These are phyloP conservation scores for Periophthalmus modestus DNA, from an alignment of 2,113 vertebrate species.

Conservation along the genomic window DNA sequence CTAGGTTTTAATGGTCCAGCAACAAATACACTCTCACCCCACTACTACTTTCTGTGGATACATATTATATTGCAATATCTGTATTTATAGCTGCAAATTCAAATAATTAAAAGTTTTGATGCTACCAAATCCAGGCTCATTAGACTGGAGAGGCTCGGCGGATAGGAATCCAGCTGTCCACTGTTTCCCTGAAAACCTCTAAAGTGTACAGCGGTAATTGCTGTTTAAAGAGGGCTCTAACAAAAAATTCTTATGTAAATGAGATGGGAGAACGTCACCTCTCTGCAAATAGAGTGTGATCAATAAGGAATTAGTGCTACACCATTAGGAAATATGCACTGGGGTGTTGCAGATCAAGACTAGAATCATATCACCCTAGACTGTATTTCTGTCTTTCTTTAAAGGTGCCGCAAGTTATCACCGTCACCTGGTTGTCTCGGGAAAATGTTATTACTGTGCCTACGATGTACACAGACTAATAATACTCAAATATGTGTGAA, in stretches of 20 bases:
- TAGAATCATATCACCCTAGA: neutral
- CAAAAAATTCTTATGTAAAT: slow-evolving; percentile 31
- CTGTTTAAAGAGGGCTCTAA: slow-evolving; percentile 1
- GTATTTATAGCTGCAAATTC: neutral
- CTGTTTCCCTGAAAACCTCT: neutral
- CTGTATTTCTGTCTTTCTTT: neutral
- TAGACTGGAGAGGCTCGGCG: slow-evolving; percentile 13
- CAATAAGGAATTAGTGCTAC: slow-evolving; percentile 52
- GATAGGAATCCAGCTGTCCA: slow-evolving; percentile 1
- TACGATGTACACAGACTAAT: too few species aligned
- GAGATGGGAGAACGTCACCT: slow-evolving; percentile 11
- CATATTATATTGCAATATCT: too few species aligned
- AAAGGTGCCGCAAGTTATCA: too few species aligned
- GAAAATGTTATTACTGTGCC: neutral
- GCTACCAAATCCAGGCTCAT: neutral
- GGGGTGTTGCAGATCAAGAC: neutral
- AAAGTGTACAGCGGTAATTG: slow-evolving; percentile 5
- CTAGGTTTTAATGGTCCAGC: slow-evolving; percentile 35
- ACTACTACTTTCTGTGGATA: neutral
- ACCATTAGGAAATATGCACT: slow-evolving; percentile 36
- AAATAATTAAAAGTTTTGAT: neutral
- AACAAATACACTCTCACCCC: slow-evolving; percentile 21
- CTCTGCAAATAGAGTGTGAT: slow-evolving; percentile 32
- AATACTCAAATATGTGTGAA: too few species aligned
- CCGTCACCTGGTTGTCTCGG: neutral